Evolutionary conservation across 2,797 vertebrate genomes (phyloP).

Genomic region (Ispidina picta): DNA sequence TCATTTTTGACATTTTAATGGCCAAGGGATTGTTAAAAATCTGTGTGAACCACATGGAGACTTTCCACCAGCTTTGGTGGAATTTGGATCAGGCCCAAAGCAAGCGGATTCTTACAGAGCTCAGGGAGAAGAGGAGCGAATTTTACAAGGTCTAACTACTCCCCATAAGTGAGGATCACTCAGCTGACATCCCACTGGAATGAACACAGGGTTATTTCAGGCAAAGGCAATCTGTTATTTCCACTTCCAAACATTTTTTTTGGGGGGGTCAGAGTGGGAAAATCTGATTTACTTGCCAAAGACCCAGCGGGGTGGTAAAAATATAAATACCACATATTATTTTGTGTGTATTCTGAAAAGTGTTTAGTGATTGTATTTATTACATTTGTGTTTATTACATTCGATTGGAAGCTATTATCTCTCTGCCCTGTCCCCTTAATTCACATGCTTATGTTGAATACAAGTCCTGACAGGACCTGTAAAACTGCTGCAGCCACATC

Average conservation of each 20-base stretch:
- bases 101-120: neutral
- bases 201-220: neutral
- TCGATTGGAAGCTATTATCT: too few species aligned
- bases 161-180: neutral
- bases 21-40: neutral
- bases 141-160: neutral
- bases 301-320: neutral
- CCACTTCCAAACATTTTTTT: neutral
- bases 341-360: neutral
- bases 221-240: neutral
- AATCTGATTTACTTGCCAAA: neutral
- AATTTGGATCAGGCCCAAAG: neutral
- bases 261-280: neutral
- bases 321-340: neutral
- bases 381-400: neutral
- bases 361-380: neutral
- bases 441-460: neutral
- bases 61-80: neutral
- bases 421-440: neutral
- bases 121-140: neutral
- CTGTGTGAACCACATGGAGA: neutral
- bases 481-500: fast-evolving
- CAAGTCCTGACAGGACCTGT: neutral
- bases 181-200: neutral
- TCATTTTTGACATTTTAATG: neutral